Base-by-base conservation (phyloP, 2,888 invertebrate genomes). In the Eristalinus sepulchralis region DNA sequence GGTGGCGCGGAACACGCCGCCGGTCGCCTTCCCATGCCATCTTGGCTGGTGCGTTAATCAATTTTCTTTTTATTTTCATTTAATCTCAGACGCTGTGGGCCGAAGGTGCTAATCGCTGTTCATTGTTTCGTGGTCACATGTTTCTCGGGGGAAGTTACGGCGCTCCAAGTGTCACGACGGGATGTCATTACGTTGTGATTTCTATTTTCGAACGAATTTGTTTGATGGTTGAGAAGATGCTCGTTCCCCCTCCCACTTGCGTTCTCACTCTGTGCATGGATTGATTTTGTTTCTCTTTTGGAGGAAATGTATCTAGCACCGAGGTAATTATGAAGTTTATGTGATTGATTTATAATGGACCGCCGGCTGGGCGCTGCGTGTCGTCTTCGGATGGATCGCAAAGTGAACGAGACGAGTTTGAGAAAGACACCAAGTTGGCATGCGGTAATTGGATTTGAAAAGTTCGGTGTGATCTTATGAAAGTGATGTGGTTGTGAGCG, bases 301-400 rank as follows among this genome's bases (percentile, higher is more conserved):
- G 0, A 11, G 47, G 9, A 60, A 33, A 57, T 64, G n/a, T 68
- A 55, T 57, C 36, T 72, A 71, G 20, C 34, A n/a, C 20, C 33
- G 31, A 60, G 59, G 60, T 79, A 66, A 62, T 67, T 81, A 63
- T 36, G 68, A 68, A 68, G 68, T 75, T 73, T 62, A 62, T 67
- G 20, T 27, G 72, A 80, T 73, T 81, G 80, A 81, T 81, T 81
- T 81, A 73, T 62, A 73, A 73, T 68, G 20, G 73, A 62, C 73
- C 53, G 1, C 75, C 67, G 55, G 70, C 31, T 17, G 39, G 24
- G 79, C 71, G 47, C 79, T 60, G 71, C 71, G 33, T 67, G 76
- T 11, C 34, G 53, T 24, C 67, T 59, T 22, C 22, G 11, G 11
- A 53, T 67, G 39, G 36, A 5, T 27, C 5, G 55, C 20, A 47